Conservation (phyloP, 53 echinoderm and acorn worm genomes). For the Paelopatides confundens region DNA sequence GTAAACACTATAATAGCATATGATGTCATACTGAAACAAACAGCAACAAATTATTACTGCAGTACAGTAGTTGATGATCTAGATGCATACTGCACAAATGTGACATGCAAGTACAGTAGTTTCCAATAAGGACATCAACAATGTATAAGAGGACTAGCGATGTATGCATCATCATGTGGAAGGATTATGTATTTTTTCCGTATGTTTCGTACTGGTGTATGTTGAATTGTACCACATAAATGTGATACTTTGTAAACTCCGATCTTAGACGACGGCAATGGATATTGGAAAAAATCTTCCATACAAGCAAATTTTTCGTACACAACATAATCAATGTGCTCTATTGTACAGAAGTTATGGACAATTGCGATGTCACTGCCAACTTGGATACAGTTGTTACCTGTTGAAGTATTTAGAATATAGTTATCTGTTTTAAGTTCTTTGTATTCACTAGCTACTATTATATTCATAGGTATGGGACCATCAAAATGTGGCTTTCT, state of each 20-base stretch:
- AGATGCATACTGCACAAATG: too few relatives aligned
- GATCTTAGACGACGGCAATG: neutral
- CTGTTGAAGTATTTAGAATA: neutral
- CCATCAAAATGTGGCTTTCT: neutral
- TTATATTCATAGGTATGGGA: neutral
- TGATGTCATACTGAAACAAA: neutral
- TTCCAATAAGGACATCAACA: too few relatives aligned
- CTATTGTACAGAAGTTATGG: slow-evolving; percentile 12
- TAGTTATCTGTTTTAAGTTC: neutral
- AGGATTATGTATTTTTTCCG: slow-evolving; percentile 32
- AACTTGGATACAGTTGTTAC: slow-evolving; percentile 40
- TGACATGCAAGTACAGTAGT: too few relatives aligned
- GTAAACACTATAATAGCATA: neutral
- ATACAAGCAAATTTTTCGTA: neutral
- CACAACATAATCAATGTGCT: slow-evolving; percentile 4
- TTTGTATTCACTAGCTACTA: neutral
- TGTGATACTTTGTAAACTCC: slow-evolving; percentile 29
- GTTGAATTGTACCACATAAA: neutral
- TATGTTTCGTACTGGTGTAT: neutral
- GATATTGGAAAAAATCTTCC: slow-evolving; percentile 33
- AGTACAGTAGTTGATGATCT: too few relatives aligned
- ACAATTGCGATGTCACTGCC: slow-evolving; percentile 13
- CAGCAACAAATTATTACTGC: too few relatives aligned
- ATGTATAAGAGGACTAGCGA: slow-evolving; percentile 34
- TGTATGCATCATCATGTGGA: slow-evolving; percentile 3